phyloP scores from a whole-genome alignment of 2,113 vertebrate species.

The Oncorhynchus kisutch region DNA sequence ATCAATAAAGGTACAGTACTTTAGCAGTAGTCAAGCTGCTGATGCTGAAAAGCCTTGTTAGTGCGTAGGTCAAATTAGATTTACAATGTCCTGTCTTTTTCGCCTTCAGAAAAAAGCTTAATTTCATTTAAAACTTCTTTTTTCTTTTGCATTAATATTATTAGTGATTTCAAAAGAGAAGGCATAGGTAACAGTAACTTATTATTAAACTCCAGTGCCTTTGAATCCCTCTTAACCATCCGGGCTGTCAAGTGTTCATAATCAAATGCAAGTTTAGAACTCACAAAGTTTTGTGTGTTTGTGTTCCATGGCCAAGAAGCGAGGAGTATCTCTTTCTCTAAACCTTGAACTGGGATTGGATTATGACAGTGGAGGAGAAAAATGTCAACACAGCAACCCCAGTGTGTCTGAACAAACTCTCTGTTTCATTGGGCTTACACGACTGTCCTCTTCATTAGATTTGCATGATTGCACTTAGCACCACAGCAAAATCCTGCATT shows the following conservation, averaged over 20 bases:
- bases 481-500: constrained; percentile 18
- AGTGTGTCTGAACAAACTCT: background rate
- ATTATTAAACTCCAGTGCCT: too few relatives aligned
- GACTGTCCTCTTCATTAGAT: constrained; percentile 17
- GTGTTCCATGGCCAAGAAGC: background rate
- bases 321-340: background rate
- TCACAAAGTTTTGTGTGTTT: background rate
- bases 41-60: too few relatives aligned
- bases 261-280: background rate
- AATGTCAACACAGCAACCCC: background rate
- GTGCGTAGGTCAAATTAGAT: too few relatives aligned
- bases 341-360: background rate
- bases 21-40: too few relatives aligned
- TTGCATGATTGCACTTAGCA: constrained; percentile 23
- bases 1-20: too few relatives aligned
- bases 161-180: too few relatives aligned
- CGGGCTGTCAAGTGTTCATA: background rate
- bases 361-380: background rate
- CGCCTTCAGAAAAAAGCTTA: too few relatives aligned
- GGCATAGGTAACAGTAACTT: too few relatives aligned
- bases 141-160: too few relatives aligned
- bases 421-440: background rate
- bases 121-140: too few relatives aligned
- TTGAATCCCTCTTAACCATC: too few relatives aligned
- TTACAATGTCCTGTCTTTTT: too few relatives aligned